Conservation (phyloP, 2,888 invertebrate genomes). For the Drosophila borborema region DNA sequence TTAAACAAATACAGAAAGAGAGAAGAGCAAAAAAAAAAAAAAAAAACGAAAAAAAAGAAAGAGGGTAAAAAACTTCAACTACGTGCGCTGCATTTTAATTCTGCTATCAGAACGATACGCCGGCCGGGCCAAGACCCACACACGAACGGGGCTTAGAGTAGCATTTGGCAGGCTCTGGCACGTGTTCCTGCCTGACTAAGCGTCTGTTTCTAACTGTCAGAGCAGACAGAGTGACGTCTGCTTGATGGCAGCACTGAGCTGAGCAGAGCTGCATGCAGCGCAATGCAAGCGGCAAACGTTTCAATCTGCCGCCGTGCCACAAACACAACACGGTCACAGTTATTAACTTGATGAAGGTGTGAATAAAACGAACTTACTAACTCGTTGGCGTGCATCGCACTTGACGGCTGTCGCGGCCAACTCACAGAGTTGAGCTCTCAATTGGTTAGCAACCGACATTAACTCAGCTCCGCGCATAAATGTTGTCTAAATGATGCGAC, state of each 20-base stretch:
- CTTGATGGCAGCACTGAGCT: constrained; percentile 12
- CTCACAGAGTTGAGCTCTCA: constrained; percentile 22
- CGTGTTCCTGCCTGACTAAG: constrained; percentile 49
- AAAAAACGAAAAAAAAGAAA: constrained; percentile 1
- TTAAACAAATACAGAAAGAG: constrained; percentile 26
- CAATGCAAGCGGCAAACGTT: constrained; percentile 41
- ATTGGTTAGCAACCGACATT: constrained; percentile 62
- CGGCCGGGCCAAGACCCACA: constrained; percentile 28
- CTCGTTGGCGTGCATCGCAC: constrained; percentile 24
- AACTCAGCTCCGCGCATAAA: constrained; percentile 62
- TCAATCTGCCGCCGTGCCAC: constrained; percentile 48
- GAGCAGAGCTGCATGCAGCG: constrained; percentile 13
- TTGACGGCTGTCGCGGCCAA: constrained; percentile 4
- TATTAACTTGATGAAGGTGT: constrained; percentile 59
- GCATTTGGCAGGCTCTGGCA: constrained; percentile 51
- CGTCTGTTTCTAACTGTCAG: constrained; percentile 44
- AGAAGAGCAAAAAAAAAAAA: background rate
- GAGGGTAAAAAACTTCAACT: constrained; percentile 5
- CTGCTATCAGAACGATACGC: constrained; percentile 38
- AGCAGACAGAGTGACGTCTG: constrained; percentile 10
- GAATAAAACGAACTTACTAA: constrained; percentile 59
- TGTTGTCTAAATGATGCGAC: constrained; percentile 56
- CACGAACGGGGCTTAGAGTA: constrained; percentile 46
- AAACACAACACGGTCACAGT: constrained; percentile 51
- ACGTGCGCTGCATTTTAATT: constrained; percentile 65